phyloP scores from a whole-genome alignment of 2,888 invertebrate genomes.

The Hydrotaea cyrtoneurina region DNA sequence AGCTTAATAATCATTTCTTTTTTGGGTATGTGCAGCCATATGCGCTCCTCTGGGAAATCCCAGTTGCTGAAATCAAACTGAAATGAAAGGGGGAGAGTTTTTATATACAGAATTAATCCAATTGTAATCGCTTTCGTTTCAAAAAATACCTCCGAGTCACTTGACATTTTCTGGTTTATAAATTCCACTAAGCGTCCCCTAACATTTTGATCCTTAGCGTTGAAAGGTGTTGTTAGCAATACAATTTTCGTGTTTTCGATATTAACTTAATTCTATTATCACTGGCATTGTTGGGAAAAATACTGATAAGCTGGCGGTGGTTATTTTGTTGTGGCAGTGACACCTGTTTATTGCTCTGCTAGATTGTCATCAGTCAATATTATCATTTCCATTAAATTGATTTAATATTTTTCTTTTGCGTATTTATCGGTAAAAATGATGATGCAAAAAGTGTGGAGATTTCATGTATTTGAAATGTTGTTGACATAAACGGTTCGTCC shows the following conservation, averaged over 20 bases:
- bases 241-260: slow-evolving; percentile 14
- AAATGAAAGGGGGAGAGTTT: too few species aligned
- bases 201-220: slow-evolving; percentile 28
- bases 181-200: not conserved
- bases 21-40: slow-evolving; percentile 85
- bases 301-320: slow-evolving; percentile 46
- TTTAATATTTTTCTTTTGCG: not conserved
- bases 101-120: too few species aligned
- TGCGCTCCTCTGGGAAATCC: slow-evolving; percentile 82
- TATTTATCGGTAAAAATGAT: not conserved
- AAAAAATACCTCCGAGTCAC: slow-evolving; percentile 54
- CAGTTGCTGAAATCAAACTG: slow-evolving; percentile 78
- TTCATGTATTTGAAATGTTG: too few species aligned
- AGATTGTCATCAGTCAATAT: slow-evolving; percentile 52
- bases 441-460: too few species aligned
- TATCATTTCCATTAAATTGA: slow-evolving; percentile 58
- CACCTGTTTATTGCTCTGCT: slow-evolving; percentile 55
- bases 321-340: slow-evolving; percentile 45
- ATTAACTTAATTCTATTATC: slow-evolving; percentile 48
- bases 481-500: too few species aligned
- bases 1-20: slow-evolving; percentile 85
- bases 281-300: not conserved
- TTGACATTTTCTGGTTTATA: slow-evolving; percentile 38
- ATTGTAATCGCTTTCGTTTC: too few species aligned
- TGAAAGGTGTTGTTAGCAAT: slow-evolving; percentile 28